Evolutionary conservation across 2,797 vertebrate species (phyloP).

Genomic region (Denticeps clupeoides): DNA sequence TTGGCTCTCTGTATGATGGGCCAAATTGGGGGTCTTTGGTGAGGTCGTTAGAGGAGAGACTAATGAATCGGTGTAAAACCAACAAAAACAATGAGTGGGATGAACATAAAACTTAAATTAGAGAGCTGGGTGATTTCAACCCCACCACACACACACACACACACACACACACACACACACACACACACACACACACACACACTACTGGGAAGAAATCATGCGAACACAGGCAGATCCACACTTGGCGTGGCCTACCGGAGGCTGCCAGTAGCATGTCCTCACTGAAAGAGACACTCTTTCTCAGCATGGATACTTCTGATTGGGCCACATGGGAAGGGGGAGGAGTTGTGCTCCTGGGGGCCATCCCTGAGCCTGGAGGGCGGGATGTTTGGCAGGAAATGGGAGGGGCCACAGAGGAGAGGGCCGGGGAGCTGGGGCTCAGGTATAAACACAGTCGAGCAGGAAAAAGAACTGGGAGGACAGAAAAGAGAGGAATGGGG

Average conservation of each 20-base stretch:
- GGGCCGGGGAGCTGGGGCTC: slow-evolving; percentile 81
- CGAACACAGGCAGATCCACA: slow-evolving; percentile 25
- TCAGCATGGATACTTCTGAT: slow-evolving; percentile 80
- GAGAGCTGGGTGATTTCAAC: too few relatives aligned
- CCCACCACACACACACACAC: background rate
- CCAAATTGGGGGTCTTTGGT: too few relatives aligned
- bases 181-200: too few relatives aligned
- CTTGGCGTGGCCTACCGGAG: slow-evolving; percentile 86
- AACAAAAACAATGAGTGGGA: too few relatives aligned
- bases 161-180: background rate
- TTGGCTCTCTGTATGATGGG: too few relatives aligned
- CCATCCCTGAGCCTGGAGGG: slow-evolving; percentile 52
- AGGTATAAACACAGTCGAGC: slow-evolving; percentile 55
- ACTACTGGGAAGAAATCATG: background rate
- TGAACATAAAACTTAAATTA: too few relatives aligned
- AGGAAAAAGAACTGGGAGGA: slow-evolving; percentile 25
- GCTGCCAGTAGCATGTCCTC: slow-evolving; percentile 89
- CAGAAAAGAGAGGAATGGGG: slow-evolving; percentile 16
- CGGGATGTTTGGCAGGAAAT: slow-evolving; percentile 49
- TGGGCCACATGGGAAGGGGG: slow-evolving; percentile 63
- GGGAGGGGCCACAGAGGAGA: slow-evolving; percentile 68
- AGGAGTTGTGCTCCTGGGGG: slow-evolving; percentile 56
- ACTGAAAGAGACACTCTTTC: slow-evolving; percentile 95
- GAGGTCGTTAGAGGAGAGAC: too few relatives aligned
- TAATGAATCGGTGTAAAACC: too few relatives aligned